Percentiles rank a stretch among this genome's conserved stretches.
These are phyloP conservation scores for Clistopyga incitator DNA, from an alignment of 2,888 invertebrate genomes.

Conservation along the genomic window DNA sequence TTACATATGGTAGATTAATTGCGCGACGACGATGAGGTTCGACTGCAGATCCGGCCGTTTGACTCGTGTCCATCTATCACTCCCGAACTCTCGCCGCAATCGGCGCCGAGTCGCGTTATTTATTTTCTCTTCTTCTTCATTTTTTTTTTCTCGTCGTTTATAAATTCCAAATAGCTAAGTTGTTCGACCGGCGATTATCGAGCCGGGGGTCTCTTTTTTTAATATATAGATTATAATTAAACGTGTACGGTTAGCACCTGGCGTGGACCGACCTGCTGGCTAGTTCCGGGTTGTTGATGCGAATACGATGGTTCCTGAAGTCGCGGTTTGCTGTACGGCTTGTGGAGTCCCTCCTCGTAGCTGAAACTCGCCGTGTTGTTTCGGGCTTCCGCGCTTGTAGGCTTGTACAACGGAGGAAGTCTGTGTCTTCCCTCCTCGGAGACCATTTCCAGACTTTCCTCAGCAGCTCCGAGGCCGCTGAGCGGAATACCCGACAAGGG, in stretches of 20 bases:
- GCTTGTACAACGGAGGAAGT: constrained; percentile 89
- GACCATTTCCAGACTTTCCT: constrained; percentile 88
- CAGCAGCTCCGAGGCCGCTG: constrained; percentile 84
- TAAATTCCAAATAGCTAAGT: constrained; percentile 19
- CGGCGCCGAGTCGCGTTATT: constrained; percentile 16
- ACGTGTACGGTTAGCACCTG: constrained; percentile 83
- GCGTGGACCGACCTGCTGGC: constrained; percentile 79
- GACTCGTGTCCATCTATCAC: constrained; percentile 64
- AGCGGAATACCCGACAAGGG: constrained; percentile 84
- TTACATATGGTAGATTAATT: constrained; percentile 2
- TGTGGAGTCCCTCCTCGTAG: constrained; percentile 82
- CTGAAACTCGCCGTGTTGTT: constrained; percentile 90
- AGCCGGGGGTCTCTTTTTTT: constrained; percentile 25
- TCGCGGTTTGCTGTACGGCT: constrained; percentile 82
- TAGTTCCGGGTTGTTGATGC: constrained; percentile 81
- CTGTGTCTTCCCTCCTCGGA: constrained; percentile 86
- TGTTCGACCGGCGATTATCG: constrained; percentile 7
- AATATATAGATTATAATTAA: constrained; percentile 69
- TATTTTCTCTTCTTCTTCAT: no score
- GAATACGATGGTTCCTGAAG: constrained; percentile 80
- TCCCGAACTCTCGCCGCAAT: constrained; percentile 26
- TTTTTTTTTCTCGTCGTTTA: background rate
- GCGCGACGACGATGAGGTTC: constrained; percentile 32
- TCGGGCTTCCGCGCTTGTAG: constrained; percentile 93
- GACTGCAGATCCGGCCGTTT: constrained; percentile 62